These are phyloP conservation scores for Mallotus villosus DNA, from an alignment of 2,797 vertebrate genomes.

Conservation along the genomic window DNA sequence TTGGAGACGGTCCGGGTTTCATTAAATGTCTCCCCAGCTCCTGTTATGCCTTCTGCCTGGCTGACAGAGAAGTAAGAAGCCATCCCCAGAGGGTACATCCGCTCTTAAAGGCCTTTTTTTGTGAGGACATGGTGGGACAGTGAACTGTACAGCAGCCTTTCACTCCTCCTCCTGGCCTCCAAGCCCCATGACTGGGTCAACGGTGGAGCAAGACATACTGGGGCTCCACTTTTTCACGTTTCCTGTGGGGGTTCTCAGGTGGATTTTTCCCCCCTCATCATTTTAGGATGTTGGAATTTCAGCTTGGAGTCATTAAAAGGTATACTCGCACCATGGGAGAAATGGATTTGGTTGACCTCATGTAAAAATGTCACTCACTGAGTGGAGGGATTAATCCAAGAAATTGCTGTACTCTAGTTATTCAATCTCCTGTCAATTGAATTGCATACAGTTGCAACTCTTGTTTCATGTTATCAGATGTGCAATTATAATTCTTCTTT, in stretches of 20 bases:
- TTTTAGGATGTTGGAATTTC: not conserved
- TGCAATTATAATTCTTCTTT: no score
- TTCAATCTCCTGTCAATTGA: no score
- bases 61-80: not conserved
- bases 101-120: constrained; percentile 23
- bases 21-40: constrained; percentile 44
- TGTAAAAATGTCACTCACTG: no score
- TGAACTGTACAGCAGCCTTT: constrained; percentile 1
- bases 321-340: not conserved
- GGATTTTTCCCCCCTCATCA: not conserved
- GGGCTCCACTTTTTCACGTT: not conserved
- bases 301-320: not conserved
- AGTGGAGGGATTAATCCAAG: no score
- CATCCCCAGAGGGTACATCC: constrained; percentile 18
- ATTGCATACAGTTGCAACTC: no score
- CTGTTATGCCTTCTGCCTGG: constrained; percentile 15
- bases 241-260: not conserved
- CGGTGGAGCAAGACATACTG: not conserved
- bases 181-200: not conserved
- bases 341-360: not conserved
- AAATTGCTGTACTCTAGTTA: no score
- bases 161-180: not conserved
- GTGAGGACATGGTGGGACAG: constrained; percentile 1
- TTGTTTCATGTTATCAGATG: no score
- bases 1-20: constrained; percentile 25